Conservation (phyloP, 2,888 invertebrate genomes). For the Habrosyne pyritoides region DNA sequence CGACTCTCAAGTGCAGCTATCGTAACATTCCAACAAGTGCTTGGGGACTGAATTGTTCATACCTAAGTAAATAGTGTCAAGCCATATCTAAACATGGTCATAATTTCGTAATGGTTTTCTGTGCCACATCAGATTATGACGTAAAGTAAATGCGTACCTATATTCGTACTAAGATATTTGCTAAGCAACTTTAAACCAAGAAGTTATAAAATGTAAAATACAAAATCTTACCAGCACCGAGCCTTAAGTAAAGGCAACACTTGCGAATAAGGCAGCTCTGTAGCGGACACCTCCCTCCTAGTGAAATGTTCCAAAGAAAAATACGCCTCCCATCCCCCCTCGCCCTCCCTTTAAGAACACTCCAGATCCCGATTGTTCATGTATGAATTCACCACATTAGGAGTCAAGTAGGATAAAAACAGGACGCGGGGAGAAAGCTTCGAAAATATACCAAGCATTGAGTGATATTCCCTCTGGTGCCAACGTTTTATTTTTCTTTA, state of each 20-base stretch:
- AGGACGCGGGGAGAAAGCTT: conserved; percentile 73
- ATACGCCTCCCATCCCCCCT: conserved; percentile 41
- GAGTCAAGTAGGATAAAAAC: conserved; percentile 85
- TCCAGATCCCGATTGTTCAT: conserved; percentile 83
- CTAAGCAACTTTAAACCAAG: background rate
- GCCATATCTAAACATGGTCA: too few species aligned
- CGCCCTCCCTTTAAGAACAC: conserved; percentile 50
- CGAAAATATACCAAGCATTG: conserved; percentile 72
- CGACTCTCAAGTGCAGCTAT: too few species aligned
- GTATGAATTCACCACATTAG: conserved; percentile 89
- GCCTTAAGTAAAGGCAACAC: conserved; percentile 2
- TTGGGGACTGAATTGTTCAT: too few species aligned
- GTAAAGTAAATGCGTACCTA: too few species aligned
- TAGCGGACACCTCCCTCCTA: conserved; percentile 39
- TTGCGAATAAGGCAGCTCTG: conserved; percentile 25
- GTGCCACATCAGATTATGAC: too few species aligned
- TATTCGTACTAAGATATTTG: too few species aligned
- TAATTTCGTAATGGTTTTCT: too few species aligned
- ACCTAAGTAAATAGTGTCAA: too few species aligned
- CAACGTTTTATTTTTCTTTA: conserved; percentile 45
- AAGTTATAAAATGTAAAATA: background rate
- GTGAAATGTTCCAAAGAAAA: conserved; percentile 67
- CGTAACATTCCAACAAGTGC: too few species aligned
- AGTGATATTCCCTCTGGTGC: conserved; percentile 66
- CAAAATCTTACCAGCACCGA: background rate